Percentiles rank a stretch among this genome's conserved stretches.
phyloP scores from a whole-genome alignment of 2,113 vertebrate genomes.

The Piliocolobus tephrosceles region DNA sequence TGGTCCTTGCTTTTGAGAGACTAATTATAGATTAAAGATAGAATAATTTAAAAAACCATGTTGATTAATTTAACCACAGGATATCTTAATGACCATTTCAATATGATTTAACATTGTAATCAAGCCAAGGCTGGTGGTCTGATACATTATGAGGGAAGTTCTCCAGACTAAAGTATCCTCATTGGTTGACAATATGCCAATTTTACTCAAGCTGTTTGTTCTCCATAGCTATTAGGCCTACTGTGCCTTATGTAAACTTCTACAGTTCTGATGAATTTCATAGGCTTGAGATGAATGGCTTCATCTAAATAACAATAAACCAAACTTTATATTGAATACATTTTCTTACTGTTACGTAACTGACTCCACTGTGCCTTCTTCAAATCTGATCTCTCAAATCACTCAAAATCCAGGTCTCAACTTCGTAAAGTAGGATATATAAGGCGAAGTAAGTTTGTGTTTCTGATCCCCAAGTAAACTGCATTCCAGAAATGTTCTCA shows the following conservation, averaged over 20 bases:
- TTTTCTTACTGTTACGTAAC: neutral
- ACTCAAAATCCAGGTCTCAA: neutral
- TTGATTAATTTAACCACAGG: neutral
- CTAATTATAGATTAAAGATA: neutral
- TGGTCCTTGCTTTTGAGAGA: neutral
- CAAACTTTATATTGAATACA: neutral
- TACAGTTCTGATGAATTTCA: neutral
- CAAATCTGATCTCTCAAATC: constrained; percentile 37
- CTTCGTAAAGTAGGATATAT: neutral
- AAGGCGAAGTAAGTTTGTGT: neutral
- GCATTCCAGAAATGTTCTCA: neutral
- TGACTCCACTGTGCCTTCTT: neutral
- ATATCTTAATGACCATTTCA: constrained; percentile 6
- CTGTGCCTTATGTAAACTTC: neutral
- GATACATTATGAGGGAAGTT: constrained; percentile 7
- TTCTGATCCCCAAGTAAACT: neutral
- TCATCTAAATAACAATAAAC: neutral
- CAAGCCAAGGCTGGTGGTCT: neutral
- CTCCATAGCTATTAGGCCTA: neutral
- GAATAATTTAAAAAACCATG: neutral
- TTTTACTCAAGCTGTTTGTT: neutral
- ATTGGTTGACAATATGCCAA: neutral
- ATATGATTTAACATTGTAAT: neutral
- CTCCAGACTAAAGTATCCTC: neutral
- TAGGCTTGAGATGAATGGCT: neutral